Percentiles rank a stretch among this genome's conserved stretches.
phyloP scores from a whole-genome alignment of 2,888 invertebrate species.

The Synergus umbraculus region DNA sequence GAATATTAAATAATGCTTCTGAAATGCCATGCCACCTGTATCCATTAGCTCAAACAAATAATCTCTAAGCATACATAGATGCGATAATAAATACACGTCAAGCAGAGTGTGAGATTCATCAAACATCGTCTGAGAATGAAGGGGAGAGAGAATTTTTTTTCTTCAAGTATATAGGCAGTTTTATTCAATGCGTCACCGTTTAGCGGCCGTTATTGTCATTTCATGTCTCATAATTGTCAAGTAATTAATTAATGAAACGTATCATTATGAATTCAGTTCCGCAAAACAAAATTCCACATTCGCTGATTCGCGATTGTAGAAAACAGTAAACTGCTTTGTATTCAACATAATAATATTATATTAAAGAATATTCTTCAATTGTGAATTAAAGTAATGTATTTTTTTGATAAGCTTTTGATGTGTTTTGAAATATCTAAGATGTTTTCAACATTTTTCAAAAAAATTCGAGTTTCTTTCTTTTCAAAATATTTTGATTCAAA shows the following conservation, averaged over 20 bases:
- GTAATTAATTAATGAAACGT: neutral
- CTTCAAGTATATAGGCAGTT: neutral
- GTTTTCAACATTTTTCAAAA: too few relatives aligned
- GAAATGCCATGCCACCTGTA: slow-evolving; percentile 35
- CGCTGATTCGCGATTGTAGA: too few relatives aligned
- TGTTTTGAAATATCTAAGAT: too few relatives aligned
- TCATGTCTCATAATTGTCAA: neutral
- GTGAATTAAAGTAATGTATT: too few relatives aligned
- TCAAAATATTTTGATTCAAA: too few relatives aligned
- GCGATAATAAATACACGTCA: slow-evolving; percentile 32
- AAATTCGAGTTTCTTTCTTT: too few relatives aligned
- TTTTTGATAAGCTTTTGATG: too few relatives aligned
- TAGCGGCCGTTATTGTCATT: neutral
- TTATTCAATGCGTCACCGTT: slow-evolving; percentile 11
- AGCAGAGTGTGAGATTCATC: slow-evolving; percentile 33
- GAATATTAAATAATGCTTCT: slow-evolving; percentile 34
- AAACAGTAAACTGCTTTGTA: too few relatives aligned
- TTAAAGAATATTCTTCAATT: too few relatives aligned
- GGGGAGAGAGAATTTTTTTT: slow-evolving; percentile 8
- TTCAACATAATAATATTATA: too few relatives aligned
- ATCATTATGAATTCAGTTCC: neutral
- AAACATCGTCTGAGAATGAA: slow-evolving; percentile 2
- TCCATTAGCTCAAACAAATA: slow-evolving; percentile 33
- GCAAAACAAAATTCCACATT: neutral
- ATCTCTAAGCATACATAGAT: slow-evolving; percentile 25